Base-by-base conservation (phyloP, 53 echinoderm and acorn worm species). In the Hippasteria phrygiana region DNA sequence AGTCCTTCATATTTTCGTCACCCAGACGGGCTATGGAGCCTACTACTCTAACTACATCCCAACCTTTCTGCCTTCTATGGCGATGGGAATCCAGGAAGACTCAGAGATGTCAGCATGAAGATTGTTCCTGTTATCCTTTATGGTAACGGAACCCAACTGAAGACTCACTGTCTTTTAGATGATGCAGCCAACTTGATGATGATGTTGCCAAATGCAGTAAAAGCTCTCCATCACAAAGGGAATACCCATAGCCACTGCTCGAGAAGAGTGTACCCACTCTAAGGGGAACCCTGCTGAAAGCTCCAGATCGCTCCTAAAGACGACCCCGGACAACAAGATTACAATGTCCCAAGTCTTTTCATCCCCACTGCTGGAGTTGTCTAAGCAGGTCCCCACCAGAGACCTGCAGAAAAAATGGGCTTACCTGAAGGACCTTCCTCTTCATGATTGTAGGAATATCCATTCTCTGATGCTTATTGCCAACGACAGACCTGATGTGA, bases 161-260 rank as follows among this genome's bases (percentile, higher is more conserved):
- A 75, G 47, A 75, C 75, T 27, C 31, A 75, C 75, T 75, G 75
- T 75, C 47, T 75, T 5, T 29, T 75, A 26, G 75, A 75, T 75
- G 75, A 75, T 50, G 75, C 75, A 1, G 45, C 75, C 48, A 75
- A 75, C 33, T 50, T 75, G 9, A 28, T 50, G 7, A 75, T 75
- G 75, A 75, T 75, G 48, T 29, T 75, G 35, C 67, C 67, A 34
- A 32, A 66, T 27, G 67, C 67, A 29, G 67, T 33, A 8, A 66
- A 16, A 32, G 67, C 62, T 22, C 62, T 62, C 24, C 31, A 31
- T 10, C 46, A 29, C 7, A 29, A 43, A 1, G n/a, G 74, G 22
- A 46, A 74, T 74, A 5, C 74, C 74, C 24, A 74, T 43, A 1
- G 74, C 74, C 4, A 74, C 74, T 1, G 74, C 74, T 16, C 26